Base-by-base conservation (phyloP, 2,888 invertebrate genomes). In the Ganaspis brasiliensis region DNA sequence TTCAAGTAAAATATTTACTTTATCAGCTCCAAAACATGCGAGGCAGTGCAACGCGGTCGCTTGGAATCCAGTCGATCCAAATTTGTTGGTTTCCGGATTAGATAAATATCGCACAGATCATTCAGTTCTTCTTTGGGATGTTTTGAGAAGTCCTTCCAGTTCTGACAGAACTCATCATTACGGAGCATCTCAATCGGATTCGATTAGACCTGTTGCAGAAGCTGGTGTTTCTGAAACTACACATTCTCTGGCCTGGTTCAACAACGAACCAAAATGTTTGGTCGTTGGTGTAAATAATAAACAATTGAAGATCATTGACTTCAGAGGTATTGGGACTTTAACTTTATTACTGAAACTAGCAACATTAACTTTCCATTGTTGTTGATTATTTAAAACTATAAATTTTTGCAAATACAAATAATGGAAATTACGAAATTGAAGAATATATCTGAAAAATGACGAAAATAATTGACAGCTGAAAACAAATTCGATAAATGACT, bases 281-380 rank as follows among this genome's bases (percentile, higher is more conserved):
- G 94, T 97, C 1, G 95, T 97, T n/a, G 98, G 98, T 63, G 96
- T 98, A 94, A 98, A 97, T 91, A 94, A 95, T 85, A 98, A 98
- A 87, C 95, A 95, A 86, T 94, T 99, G 57, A 97, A 97, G 91
- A 93, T 98, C 45, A 96, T 97, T 88, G 98, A 98, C 92, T 93
- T 98, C 4, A 93, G 98, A 94, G 98, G 98, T 97, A 91, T 87
- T 86, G 77, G 35, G 24, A n/a, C 14, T 26, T 19, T 16, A 37
- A 8, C 14, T 19, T 12, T 9, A 24, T 21, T 56, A 21, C 1
- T 40, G 14, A 40, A 24, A n/a, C n/a, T n/a, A n/a, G n/a, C n/a
- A n/a, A n/a, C n/a, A n/a, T n/a, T n/a, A n/a, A n/a, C n/a, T n/a
- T n/a, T n/a, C n/a, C n/a, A n/a, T n/a, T n/a, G n/a, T n/a, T n/a